A percentile compares a stretch with the other conserved stretches of the same genome.
These are phyloP conservation scores for Drosophila affinis DNA, from an alignment of 2,888 invertebrate genomes.

Conservation along the genomic window DNA sequence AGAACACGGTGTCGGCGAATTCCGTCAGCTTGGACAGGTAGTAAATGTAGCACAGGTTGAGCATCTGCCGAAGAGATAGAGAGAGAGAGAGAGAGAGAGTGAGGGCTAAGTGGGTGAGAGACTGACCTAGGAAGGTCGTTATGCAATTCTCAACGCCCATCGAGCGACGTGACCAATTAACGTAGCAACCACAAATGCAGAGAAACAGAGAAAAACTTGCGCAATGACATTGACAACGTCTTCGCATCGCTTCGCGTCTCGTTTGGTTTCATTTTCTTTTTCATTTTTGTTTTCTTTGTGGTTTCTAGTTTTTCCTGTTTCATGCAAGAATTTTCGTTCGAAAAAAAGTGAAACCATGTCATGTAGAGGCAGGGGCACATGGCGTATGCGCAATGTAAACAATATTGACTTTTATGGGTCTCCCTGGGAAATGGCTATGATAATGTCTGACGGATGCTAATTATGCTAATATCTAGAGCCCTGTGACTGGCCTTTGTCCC, in stretches of 20 bases:
- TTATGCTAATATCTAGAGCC: conserved; percentile 15
- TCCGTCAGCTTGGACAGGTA: conserved; percentile 95
- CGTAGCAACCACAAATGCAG: conserved; percentile 26
- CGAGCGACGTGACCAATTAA: conserved; percentile 32
- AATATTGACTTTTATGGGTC: conserved; percentile 33
- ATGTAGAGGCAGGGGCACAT: conserved; percentile 5
- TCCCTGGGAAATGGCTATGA: conserved; percentile 36
- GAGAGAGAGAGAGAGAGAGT: not conserved
- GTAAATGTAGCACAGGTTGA: conserved; percentile 90
- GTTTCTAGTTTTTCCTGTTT: not conserved
- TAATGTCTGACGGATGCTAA: conserved; percentile 34
- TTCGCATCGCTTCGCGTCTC: conserved; percentile 28
- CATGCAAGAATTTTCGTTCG: conserved; percentile 18
- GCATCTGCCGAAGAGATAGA: conserved; percentile 77
- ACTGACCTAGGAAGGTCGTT: conserved; percentile 52
- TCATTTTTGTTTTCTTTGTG: not conserved
- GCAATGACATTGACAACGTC: conserved; percentile 44
- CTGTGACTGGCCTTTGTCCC: conserved; percentile 26
- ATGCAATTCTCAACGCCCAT: conserved; percentile 42
- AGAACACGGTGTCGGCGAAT: conserved; percentile 96
- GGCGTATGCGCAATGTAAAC: conserved; percentile 45
- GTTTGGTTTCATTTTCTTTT: conserved; percentile 13
- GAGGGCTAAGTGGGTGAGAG: not conserved
- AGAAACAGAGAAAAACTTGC: conserved; percentile 37
- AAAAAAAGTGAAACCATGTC: conserved; percentile 9